These are phyloP conservation scores for Ailuropoda melanoleuca DNA, from an alignment of 2,113 vertebrate genomes.

Conservation along the genomic window DNA sequence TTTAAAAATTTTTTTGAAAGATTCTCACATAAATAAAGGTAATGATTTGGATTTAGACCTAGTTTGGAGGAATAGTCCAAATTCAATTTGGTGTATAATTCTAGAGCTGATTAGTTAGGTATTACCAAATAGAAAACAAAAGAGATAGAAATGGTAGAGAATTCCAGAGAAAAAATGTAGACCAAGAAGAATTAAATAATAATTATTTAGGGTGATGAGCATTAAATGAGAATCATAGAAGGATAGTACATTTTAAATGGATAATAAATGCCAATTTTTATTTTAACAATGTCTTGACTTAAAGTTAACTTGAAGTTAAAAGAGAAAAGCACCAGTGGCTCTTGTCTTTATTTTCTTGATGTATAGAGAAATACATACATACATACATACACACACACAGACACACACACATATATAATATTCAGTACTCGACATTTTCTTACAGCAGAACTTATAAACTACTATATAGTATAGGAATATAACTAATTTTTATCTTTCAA, in stretches of 20 bases:
- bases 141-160: background rate
- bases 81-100: conserved; percentile 17
- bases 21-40: background rate
- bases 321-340: background rate
- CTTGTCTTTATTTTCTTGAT: background rate
- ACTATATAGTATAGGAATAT: background rate
- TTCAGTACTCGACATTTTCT: background rate
- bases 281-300: background rate
- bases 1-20: background rate
- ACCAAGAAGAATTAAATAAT: background rate
- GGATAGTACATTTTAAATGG: conserved; percentile 9
- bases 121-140: background rate
- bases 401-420: background rate
- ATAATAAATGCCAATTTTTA: conserved; percentile 5
- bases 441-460: background rate
- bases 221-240: conserved; percentile 20
- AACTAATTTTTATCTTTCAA: background rate
- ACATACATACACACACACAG: background rate
- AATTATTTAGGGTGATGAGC: background rate
- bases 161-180: background rate
- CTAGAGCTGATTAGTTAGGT: background rate
- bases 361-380: background rate
- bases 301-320: background rate
- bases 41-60: background rate
- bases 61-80: background rate